phyloP scores from a whole-genome alignment of 2,888 invertebrate species.

The Sarcophaga variegata region DNA sequence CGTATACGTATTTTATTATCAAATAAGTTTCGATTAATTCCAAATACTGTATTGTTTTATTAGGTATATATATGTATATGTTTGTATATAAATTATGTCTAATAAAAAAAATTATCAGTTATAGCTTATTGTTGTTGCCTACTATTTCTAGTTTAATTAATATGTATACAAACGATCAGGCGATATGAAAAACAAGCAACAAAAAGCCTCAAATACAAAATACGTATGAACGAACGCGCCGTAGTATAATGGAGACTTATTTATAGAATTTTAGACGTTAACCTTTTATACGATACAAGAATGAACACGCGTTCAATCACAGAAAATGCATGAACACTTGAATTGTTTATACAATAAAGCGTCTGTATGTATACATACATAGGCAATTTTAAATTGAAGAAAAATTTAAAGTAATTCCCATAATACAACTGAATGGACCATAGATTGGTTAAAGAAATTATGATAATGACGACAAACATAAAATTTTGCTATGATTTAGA shows the following conservation, averaged over 20 bases:
- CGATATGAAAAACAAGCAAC: constrained; percentile 27
- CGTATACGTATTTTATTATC: too few relatives aligned
- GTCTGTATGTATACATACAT: not conserved
- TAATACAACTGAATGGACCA: too few relatives aligned
- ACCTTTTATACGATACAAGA: not conserved
- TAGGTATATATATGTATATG: too few relatives aligned
- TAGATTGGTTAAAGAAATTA: too few relatives aligned
- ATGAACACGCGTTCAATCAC: constrained; percentile 40
- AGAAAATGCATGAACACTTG: constrained; percentile 31
- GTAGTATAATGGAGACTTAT: constrained; percentile 1
- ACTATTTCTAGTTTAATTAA: constrained; percentile 27
- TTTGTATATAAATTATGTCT: not conserved
- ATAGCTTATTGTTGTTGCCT: constrained; percentile 15
- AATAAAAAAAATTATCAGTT: not conserved
- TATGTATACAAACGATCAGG: constrained; percentile 43
- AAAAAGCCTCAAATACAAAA: not conserved
- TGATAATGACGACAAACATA: too few relatives aligned
- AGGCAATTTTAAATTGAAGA: too few relatives aligned
- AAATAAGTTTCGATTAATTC: too few relatives aligned
- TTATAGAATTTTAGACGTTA: constrained; percentile 21
- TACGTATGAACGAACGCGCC: not conserved
- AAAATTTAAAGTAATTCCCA: too few relatives aligned
- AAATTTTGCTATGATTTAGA: too few relatives aligned
- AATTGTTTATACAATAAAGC: not conserved
- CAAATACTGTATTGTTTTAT: too few relatives aligned